phyloP scores from a whole-genome alignment of 2,888 invertebrate genomes.

The Spatulosminthurus flaviceps region DNA sequence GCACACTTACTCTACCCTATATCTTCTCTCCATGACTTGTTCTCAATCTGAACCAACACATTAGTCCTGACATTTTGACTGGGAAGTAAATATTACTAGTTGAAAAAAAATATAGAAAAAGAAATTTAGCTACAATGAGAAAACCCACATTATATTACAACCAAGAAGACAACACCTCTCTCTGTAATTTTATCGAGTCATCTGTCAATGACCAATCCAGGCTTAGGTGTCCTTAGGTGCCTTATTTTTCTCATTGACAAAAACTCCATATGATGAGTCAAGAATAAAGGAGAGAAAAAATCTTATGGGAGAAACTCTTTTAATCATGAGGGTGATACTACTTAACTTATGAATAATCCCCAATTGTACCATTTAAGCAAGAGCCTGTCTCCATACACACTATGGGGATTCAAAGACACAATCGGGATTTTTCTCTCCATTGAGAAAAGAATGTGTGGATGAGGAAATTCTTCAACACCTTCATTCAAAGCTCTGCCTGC shows the following conservation, averaged over 20 bases:
- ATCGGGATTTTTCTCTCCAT: too few species aligned
- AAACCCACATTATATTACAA: neutral
- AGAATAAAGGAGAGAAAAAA: too few species aligned
- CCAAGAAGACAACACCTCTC: neutral
- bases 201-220: conserved; percentile 10
- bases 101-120: too few species aligned
- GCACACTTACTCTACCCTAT: too few species aligned
- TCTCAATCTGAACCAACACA: neutral
- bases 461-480: conserved; percentile 8
- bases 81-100: too few species aligned
- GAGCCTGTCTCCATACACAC: too few species aligned
- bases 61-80: conserved; percentile 4
- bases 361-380: too few species aligned
- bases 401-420: too few species aligned
- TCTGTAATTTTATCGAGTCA: neutral
- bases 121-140: too few species aligned
- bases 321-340: neutral
- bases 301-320: neutral
- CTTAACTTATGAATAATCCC: too few species aligned
- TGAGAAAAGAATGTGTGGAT: neutral
- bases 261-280: neutral
- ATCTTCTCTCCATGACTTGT: neutral
- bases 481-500: neutral
- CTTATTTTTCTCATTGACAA: conserved; percentile 7
- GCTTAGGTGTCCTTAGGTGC: neutral